These are phyloP conservation scores for Sclerurus mexicanus DNA, from an alignment of 2,113 vertebrate genomes.

Conservation along the genomic window DNA sequence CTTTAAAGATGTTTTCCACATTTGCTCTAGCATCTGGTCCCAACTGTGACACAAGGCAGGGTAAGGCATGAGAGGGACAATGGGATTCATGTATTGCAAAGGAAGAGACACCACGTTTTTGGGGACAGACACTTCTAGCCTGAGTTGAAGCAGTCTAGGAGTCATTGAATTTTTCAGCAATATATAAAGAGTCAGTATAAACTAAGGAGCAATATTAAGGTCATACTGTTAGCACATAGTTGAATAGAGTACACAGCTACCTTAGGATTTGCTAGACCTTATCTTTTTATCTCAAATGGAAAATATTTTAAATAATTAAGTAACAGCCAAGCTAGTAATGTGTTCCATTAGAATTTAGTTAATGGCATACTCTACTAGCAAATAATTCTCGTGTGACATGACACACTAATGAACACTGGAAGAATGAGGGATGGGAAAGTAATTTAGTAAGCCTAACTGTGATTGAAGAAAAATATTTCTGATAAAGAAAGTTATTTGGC, in stretches of 20 bases:
- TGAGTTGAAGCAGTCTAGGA: not conserved
- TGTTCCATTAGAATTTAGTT: not conserved
- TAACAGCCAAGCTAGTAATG: not conserved
- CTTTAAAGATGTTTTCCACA: not conserved
- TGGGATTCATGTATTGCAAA: not conserved
- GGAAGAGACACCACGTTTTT: not conserved
- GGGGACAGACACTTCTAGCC: not conserved
- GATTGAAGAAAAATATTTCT: not conserved
- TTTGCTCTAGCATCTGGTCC: not conserved
- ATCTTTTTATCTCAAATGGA: not conserved
- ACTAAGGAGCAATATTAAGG: not conserved
- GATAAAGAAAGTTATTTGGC: not conserved
- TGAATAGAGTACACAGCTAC: not conserved
- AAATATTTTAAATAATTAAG: not conserved
- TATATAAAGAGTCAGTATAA: not conserved
- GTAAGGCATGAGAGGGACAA: not conserved
- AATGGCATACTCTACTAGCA: not conserved
- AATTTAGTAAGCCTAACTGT: not conserved
- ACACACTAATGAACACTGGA: not conserved
- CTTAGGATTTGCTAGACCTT: not conserved
- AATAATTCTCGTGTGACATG: not conserved
- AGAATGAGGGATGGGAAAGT: not conserved
- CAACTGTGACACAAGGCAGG: not conserved
- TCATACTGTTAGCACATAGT: not conserved
- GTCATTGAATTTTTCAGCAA: not conserved